Percentiles rank a stretch among this genome's conserved stretches.
phyloP scores from a whole-genome alignment of 2,797 vertebrate species.

The Neosalanx taihuensis region DNA sequence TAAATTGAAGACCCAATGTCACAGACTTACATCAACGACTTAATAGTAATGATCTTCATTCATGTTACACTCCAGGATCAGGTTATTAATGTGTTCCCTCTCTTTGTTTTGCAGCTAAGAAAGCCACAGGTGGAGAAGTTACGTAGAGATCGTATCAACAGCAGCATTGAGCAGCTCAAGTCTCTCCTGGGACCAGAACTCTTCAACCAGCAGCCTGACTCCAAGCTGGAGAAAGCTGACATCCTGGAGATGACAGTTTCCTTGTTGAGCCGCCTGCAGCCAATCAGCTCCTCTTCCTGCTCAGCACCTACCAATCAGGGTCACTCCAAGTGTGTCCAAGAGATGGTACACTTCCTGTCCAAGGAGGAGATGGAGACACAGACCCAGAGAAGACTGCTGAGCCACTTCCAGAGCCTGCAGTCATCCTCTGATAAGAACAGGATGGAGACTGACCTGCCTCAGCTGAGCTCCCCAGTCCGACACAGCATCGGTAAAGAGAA shows the following conservation, averaged over 20 bases:
- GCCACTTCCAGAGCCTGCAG: conserved; percentile 46
- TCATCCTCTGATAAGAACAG: conserved; percentile 42
- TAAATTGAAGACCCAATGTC: conserved; percentile 33
- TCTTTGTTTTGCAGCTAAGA: conserved; percentile 70
- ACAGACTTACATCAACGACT: not conserved
- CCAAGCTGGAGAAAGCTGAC: conserved; percentile 72
- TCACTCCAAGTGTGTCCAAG: conserved; percentile 59
- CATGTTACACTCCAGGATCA: conserved; percentile 10
- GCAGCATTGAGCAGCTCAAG: conserved; percentile 62
- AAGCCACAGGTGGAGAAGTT: conserved; percentile 84
- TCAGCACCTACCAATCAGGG: conserved; percentile 36
- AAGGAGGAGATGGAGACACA: conserved; percentile 37
- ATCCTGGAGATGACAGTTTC: conserved; percentile 66
- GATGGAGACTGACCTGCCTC: conserved; percentile 37
- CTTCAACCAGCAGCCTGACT: conserved; percentile 65
- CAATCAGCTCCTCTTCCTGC: conserved; percentile 48
- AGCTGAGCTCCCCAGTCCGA: conserved; percentile 42
- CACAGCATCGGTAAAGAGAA: conserved; percentile 30
- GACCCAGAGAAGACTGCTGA: conserved; percentile 45
- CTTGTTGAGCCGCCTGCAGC: conserved; percentile 54
- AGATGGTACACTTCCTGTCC: conserved; percentile 59
- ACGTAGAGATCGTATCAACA: conserved; percentile 74
- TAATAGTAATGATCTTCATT: not conserved
- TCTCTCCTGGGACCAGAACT: conserved; percentile 68
- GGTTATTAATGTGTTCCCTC: conserved; percentile 30